phyloP scores from a whole-genome alignment of 2,113 vertebrate genomes.

The Bungarus multicinctus region DNA sequence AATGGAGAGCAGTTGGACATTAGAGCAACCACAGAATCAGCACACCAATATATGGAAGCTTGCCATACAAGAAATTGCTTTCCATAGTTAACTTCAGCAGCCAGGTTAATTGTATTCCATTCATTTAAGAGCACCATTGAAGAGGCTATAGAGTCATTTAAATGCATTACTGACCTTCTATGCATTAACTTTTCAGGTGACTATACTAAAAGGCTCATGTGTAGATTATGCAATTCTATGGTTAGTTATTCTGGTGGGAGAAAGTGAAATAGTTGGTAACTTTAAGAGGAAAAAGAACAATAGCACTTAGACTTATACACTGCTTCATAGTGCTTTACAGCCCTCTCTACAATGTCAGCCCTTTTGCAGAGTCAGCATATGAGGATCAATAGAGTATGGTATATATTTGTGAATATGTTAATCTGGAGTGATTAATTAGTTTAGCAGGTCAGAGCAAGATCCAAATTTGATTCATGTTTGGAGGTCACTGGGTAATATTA shows the following conservation, averaged over 20 bases:
- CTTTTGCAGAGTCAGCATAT: not conserved
- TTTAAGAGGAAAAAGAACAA: not conserved
- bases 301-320: too few species aligned
- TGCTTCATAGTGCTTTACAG: too few species aligned
- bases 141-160: conserved; percentile 41
- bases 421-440: not conserved
- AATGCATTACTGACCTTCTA: conserved; percentile 35
- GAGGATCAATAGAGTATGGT: not conserved
- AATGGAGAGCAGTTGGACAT: conserved; percentile 31
- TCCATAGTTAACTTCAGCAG: conserved; percentile 10
- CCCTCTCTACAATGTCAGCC: too few species aligned
- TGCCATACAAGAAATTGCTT: conserved; percentile 20
- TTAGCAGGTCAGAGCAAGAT: not conserved
- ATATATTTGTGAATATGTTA: not conserved
- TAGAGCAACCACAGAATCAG: not conserved
- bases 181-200: conserved; percentile 28
- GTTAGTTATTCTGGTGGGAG: conserved; percentile 25
- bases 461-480: not conserved
- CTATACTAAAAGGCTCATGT: conserved; percentile 29
- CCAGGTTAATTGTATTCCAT: conserved; percentile 48
- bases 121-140: conserved; percentile 12
- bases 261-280: conserved; percentile 6
- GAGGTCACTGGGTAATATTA: not conserved
- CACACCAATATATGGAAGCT: not conserved
- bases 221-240: not conserved